Conservation (phyloP, 2,888 invertebrate species). For the Drosophila subquinaria region DNA sequence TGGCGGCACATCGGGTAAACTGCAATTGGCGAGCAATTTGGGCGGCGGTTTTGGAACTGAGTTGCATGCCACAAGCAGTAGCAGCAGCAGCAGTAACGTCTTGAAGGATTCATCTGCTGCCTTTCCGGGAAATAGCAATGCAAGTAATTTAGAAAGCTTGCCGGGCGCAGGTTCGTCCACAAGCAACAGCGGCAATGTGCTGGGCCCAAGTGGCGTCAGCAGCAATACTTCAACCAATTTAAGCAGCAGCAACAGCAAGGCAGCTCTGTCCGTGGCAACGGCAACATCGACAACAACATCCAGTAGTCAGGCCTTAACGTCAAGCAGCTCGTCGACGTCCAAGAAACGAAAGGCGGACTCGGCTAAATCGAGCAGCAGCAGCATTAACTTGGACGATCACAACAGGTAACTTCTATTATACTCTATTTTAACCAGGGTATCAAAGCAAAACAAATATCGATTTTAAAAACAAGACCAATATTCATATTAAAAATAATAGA, state of each 20-base stretch:
- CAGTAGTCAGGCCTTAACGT: constrained; percentile 29
- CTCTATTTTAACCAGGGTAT: not conserved
- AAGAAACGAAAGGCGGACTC: constrained; percentile 84
- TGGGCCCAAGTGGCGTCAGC: constrained; percentile 28
- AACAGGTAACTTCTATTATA: constrained; percentile 75
- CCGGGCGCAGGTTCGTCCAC: constrained; percentile 67
- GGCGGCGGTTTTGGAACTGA: constrained; percentile 53
- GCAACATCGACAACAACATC: constrained; percentile 46
- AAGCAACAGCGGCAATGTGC: constrained; percentile 29
- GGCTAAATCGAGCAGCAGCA: constrained; percentile 59
- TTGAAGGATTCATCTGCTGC: constrained; percentile 40
- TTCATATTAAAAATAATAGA: too few relatives aligned
- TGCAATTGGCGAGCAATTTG: constrained; percentile 55
- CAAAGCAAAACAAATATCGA: not conserved
- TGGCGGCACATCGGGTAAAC: constrained; percentile 35
- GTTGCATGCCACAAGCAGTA: constrained; percentile 37
- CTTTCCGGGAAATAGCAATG: constrained; percentile 21
- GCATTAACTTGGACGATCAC: constrained; percentile 73
- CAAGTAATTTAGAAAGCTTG: constrained; percentile 45
- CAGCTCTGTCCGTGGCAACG: constrained; percentile 20
- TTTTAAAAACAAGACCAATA: too few relatives aligned
- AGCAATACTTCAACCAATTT: constrained; percentile 53
- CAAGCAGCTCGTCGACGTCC: constrained; percentile 61
- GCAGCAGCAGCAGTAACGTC: constrained; percentile 23
- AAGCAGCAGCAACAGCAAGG: constrained; percentile 41